Conservation (phyloP, 2,888 invertebrate genomes). For the Oligia strigilis region DNA sequence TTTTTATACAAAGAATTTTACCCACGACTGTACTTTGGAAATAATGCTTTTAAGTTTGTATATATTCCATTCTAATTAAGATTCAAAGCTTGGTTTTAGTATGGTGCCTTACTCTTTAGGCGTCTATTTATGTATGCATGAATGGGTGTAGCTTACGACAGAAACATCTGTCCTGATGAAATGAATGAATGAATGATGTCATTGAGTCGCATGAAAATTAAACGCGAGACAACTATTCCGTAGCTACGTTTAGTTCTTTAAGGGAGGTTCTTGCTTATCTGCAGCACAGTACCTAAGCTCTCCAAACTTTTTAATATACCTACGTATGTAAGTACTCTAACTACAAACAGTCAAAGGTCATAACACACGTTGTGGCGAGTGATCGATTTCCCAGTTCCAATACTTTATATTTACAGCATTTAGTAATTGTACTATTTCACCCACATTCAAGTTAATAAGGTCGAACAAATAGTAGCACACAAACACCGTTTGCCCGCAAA, state of each 20-base stretch:
- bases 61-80: not conserved
- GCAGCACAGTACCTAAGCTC: not conserved
- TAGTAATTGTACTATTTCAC: constrained; percentile 44
- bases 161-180: not conserved
- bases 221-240: not conserved
- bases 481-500: constrained; percentile 67
- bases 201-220: constrained; percentile 22
- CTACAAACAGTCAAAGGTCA: not conserved
- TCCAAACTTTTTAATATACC: not conserved
- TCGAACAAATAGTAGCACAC: constrained; percentile 59
- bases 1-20: constrained; percentile 3
- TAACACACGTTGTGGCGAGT: not conserved
- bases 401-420: constrained; percentile 34
- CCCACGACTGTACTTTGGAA: no score
- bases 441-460: constrained; percentile 53
- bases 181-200: not conserved
- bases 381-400: constrained; percentile 6
- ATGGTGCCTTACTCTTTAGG: not conserved
- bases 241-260: not conserved
- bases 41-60: not conserved
- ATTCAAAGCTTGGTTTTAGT: not conserved
- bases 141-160: constrained; percentile 6
- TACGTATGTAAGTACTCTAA: not conserved
- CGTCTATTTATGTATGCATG: constrained; percentile 14
- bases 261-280: not conserved